These are phyloP conservation scores for Setophaga petechia DNA, from an alignment of 2,113 vertebrate genomes.

Conservation along the genomic window DNA sequence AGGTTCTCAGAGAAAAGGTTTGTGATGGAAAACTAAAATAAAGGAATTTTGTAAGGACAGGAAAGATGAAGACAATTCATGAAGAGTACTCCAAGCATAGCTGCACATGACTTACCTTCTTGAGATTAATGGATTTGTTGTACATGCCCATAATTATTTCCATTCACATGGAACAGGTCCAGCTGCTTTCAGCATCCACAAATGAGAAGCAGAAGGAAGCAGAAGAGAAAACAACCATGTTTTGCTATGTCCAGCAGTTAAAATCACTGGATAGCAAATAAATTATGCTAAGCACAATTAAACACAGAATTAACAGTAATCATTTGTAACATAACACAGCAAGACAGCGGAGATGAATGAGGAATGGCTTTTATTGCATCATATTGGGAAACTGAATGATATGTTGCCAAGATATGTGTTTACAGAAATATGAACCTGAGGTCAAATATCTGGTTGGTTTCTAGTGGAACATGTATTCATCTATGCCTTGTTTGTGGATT, in stretches of 20 bases:
- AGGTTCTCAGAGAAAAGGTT: background rate
- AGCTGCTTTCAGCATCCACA: constrained; percentile 66
- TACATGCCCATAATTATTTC: constrained; percentile 49
- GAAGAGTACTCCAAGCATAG: background rate
- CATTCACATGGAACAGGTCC: constrained; percentile 63
- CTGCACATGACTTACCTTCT: background rate
- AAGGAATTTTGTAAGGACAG: background rate
- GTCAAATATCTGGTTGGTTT: constrained; percentile 42
- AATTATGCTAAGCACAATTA: constrained; percentile 69
- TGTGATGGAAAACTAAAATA: background rate
- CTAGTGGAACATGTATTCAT: background rate
- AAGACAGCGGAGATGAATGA: constrained; percentile 51
- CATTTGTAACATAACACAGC: constrained; percentile 56
- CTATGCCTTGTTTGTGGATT: background rate
- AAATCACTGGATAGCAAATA: constrained; percentile 53
- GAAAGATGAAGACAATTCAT: background rate
- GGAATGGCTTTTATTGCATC: background rate
- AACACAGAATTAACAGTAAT: constrained; percentile 64
- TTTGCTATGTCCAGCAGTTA: constrained; percentile 61
- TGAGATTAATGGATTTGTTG: constrained; percentile 43
- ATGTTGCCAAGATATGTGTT: constrained; percentile 43
- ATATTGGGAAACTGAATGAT: constrained; percentile 11
- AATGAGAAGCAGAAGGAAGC: constrained; percentile 61
- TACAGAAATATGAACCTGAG: constrained; percentile 39
- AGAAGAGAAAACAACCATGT: constrained; percentile 43